These are phyloP conservation scores for Philaethria dido DNA, from an alignment of 2,888 invertebrate genomes.

Conservation along the genomic window DNA sequence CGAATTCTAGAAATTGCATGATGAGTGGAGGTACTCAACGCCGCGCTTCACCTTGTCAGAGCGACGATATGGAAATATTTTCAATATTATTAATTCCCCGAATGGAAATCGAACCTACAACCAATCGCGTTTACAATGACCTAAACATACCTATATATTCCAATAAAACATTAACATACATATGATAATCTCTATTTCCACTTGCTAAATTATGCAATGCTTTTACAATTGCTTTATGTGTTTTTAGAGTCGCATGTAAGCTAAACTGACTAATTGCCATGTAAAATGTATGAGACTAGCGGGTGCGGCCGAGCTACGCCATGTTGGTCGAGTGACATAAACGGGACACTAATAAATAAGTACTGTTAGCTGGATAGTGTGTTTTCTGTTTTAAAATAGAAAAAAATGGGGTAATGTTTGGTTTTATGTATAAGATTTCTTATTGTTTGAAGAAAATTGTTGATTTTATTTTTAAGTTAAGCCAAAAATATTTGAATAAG, in stretches of 20 bases:
- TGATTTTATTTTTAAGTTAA: no score
- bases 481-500: no score
- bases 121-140: no score
- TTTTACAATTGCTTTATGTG: conserved; percentile 23
- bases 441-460: no score
- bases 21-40: no score
- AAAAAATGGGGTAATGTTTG: background rate
- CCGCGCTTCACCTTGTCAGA: no score
- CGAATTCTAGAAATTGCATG: no score
- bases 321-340: conserved; percentile 27
- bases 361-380: conserved; percentile 3
- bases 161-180: background rate
- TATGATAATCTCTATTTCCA: background rate
- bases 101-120: no score
- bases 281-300: conserved; percentile 31
- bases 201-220: conserved; percentile 1
- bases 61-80: no score
- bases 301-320: conserved; percentile 27
- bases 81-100: no score
- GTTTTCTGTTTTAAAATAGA: conserved; percentile 7
- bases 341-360: conserved; percentile 29
- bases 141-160: background rate
- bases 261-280: conserved; percentile 29
- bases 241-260: conserved; percentile 25
- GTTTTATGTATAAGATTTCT: background rate